Percentiles rank a stretch among this genome's conserved stretches.
Evolutionary conservation across 2,113 vertebrate species (phyloP).

Genomic region (Lynx canadensis): DNA sequence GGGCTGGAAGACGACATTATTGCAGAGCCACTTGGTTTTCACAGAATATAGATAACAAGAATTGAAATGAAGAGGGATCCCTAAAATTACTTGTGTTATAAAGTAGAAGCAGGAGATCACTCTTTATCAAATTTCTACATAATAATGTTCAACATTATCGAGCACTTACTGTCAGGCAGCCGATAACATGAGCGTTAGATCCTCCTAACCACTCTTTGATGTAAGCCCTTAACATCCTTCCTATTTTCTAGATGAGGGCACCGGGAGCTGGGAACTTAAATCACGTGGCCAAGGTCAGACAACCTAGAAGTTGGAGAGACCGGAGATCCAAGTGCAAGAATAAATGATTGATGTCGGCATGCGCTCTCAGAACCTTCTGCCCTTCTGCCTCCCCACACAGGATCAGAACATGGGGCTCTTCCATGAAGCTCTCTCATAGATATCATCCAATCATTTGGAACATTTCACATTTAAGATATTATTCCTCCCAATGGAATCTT

Average conservation of each 20-base stretch:
- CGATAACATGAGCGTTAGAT: not conserved
- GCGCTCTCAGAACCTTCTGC: not conserved
- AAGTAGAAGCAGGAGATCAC: not conserved
- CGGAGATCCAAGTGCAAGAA: not conserved
- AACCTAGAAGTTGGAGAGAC: not conserved
- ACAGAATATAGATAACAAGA: not conserved
- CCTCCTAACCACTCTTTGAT: constrained; percentile 14
- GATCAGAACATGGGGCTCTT: not conserved
- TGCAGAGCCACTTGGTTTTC: not conserved
- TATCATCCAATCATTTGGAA: constrained; percentile 19
- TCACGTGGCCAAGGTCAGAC: not conserved
- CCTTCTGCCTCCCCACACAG: not conserved
- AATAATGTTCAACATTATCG: not conserved
- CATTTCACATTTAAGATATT: not conserved
- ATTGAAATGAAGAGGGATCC: not conserved
- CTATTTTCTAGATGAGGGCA: constrained; percentile 20
- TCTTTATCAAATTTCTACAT: constrained; percentile 21
- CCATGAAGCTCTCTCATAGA: not conserved
- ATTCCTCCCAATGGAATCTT: not conserved
- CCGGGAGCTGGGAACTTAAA: not conserved
- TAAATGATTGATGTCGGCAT: not conserved
- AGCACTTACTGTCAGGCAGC: not conserved
- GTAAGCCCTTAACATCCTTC: not conserved
- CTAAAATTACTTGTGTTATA: not conserved
- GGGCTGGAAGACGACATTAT: not conserved